Evolutionary conservation across 2,797 vertebrate genomes (phyloP), one percentile per base, ranked within the genome.

Genomic region (Cryptoprocta ferox): DNA sequence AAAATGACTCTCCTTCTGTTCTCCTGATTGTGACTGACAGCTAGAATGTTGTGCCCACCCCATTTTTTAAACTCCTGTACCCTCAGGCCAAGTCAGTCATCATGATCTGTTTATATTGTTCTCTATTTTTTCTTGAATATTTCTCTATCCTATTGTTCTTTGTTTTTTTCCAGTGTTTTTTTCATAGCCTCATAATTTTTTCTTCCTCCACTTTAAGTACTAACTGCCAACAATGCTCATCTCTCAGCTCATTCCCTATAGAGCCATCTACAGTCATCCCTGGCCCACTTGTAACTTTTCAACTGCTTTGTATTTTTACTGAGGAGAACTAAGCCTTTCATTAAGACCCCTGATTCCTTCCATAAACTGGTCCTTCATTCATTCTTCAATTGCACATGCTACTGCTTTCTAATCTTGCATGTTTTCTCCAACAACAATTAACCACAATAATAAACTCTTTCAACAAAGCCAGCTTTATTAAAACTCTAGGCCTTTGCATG

Each of bases 81-180:
- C 26, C 10, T 85, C 7, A 26, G 6, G 13, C 19, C 35, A 76
- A 80, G 50, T 80, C 37, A 42, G 3, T 30, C 2, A 71, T 50
- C 10, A 6, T 13, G 3, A 1, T 2, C 26, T n/a, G 0, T 39
- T 59, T 30, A 35, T n/a, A 28, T 7, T 6, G 30, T 45, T 24
- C 4, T 59, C 12, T 61, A 2, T 35, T 66, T 66, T 73, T 14
- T 37, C 15, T 63, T 16, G 28, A 37, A 42, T 35, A 5, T 45
- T 50, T 39, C 24, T 2, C 4, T 88, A 12, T 39, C 30, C 83
- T 63, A 4, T 35, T 35, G 75, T 0, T 42, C 28, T 81, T 30
- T 53, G 82, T 32, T 16, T 83, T 91, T 84, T 35, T 14, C 15
- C 15, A 71, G 24, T 19, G 71, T 89, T 95, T 61, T 95, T 50